Evolutionary conservation across 1,140 invertebrate genomes (phyloP), one percentile per base, ranked within the genome.

Genomic region (Hylyphantes graminicola): DNA sequence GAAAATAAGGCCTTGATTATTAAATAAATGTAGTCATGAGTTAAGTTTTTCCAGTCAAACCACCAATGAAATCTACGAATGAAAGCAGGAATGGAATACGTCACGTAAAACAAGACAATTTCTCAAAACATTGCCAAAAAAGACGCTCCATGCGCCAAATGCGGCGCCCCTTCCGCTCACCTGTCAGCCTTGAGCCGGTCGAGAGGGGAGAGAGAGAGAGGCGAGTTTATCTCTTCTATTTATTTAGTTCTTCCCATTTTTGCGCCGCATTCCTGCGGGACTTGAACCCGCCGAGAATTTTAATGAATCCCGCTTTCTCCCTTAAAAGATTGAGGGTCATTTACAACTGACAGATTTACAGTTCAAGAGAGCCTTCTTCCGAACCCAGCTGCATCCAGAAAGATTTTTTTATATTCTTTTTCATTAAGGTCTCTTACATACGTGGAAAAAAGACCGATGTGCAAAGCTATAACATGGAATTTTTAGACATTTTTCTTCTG

Each of bases 301-400:
- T 78, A 78, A 78, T 78, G 76, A 67, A 78, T 78, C 76, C 63
- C n/a, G 76, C 76, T 78, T 78, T 78, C 76, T 78, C 76, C 76
- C 76, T 78, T 67, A 78, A 78, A 78, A 78, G 76, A 78, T 78
- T 78, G 76, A 78, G 76, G 76, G 76, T 78, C 76, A 78, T 78
- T 78, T 78, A 53, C 76, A 78, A 67, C 64, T 78, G 76, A 78
- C 76, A 78, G 76, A 78, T 78, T 78, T 78, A 78, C 76, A 78
- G 76, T 76, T 76, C 59, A 64, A 76, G 57, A 63, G 72, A 74
- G 55, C 50, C 21, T 35, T 35, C 35, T 35, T 35, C 21, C 17
- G 48, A 67, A n/a, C n/a, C n/a, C 74, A 78, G 76, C 76, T 78
- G 76, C 76, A 78, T 13, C 35, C 68, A 53, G 15, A 51, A 70